These are phyloP conservation scores for Limosa lapponica DNA, from an alignment of 2,797 vertebrate genomes.

Conservation along the genomic window DNA sequence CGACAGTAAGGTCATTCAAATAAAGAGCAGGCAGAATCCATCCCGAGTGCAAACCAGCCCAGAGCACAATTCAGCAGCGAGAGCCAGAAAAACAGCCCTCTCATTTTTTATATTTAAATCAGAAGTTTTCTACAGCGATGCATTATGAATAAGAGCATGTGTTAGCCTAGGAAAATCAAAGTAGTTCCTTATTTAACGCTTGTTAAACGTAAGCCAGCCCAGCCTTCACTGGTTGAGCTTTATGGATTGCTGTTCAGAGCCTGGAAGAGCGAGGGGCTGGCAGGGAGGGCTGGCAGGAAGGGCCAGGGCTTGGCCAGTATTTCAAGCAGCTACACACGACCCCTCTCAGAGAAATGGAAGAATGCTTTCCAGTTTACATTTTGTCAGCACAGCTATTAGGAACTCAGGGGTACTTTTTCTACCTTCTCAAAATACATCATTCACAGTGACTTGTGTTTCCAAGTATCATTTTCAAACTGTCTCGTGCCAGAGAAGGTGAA, in stretches of 20 bases:
- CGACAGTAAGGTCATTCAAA: constrained; percentile 25
- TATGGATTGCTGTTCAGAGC: background rate
- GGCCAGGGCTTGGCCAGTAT: background rate
- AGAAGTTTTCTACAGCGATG: background rate
- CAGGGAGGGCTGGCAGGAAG: background rate
- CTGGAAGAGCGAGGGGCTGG: background rate
- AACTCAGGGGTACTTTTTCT: background rate
- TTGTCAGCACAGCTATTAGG: background rate
- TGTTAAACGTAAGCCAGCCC: background rate
- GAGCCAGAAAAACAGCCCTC: background rate
- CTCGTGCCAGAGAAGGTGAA: background rate
- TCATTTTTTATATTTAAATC: background rate
- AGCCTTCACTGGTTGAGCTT: background rate
- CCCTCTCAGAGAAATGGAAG: background rate
- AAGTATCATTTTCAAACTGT: background rate
- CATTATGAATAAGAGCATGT: background rate
- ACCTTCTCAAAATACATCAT: too few species aligned
- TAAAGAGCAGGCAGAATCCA: constrained; percentile 8
- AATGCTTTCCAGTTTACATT: background rate
- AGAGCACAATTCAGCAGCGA: rapidly evolving
- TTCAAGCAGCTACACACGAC: background rate
- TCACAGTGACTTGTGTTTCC: background rate
- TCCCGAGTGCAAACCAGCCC: background rate
- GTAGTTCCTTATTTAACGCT: background rate
- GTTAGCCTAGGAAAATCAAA: background rate